These are phyloP conservation scores for Monarcha castaneiventris DNA, from an alignment of 2,113 vertebrate genomes.

Conservation along the genomic window DNA sequence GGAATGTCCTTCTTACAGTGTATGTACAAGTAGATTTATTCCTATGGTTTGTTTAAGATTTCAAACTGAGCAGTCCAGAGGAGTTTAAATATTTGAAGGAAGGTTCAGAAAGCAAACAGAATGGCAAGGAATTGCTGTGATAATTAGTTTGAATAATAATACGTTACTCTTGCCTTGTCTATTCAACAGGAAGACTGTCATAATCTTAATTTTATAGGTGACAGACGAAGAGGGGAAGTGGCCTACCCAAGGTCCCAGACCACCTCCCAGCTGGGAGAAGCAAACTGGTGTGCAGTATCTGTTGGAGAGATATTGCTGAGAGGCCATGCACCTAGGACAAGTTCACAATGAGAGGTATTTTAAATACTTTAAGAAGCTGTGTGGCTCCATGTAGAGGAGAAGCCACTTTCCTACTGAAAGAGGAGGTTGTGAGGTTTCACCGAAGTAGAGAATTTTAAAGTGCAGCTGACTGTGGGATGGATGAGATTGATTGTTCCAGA, in stretches of 20 bases:
- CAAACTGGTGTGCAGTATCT: background rate
- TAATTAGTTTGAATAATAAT: conserved; percentile 27
- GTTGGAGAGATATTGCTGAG: background rate
- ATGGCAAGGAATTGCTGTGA: background rate
- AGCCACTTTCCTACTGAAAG: background rate
- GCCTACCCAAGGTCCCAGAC: background rate
- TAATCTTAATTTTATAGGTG: background rate
- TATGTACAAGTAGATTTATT: background rate
- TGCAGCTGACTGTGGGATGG: background rate
- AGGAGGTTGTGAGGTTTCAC: background rate
- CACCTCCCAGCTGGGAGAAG: background rate
- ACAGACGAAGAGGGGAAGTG: background rate
- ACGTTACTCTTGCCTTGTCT: background rate
- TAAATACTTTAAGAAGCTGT: background rate
- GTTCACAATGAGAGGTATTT: background rate
- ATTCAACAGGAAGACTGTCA: background rate
- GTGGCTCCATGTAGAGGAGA: background rate
- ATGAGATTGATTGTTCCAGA: background rate
- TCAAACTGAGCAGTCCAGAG: background rate
- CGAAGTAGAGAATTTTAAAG: background rate
- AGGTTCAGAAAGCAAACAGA: conserved; percentile 17
- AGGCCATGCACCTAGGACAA: background rate
- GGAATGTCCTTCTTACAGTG: background rate
- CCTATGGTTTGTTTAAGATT: conserved; percentile 11
- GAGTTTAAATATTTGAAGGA: conserved; percentile 27